These are phyloP conservation scores for Pipra filicauda DNA, from an alignment of 2,113 vertebrate species.

Conservation along the genomic window DNA sequence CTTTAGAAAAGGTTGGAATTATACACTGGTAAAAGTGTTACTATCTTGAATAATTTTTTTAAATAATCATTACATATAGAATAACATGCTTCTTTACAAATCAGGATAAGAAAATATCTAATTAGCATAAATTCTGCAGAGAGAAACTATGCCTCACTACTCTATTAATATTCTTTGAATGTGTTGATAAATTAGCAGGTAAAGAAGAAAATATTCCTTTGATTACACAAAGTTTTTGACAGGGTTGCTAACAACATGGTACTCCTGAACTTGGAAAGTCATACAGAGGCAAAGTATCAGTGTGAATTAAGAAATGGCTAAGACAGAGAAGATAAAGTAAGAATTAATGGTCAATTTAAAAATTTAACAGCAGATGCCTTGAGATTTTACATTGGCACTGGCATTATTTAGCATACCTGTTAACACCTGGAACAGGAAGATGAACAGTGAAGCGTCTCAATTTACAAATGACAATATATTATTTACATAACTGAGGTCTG, in stretches of 20 bases:
- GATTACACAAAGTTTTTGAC: neutral
- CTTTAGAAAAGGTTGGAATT: neutral
- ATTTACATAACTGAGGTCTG: neutral
- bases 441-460: neutral
- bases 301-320: neutral
- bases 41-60: neutral
- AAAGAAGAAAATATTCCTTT: neutral
- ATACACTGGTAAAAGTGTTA: neutral
- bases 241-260: neutral
- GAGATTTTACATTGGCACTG: neutral
- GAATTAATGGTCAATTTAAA: constrained; percentile 37
- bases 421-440: constrained; percentile 22
- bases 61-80: neutral
- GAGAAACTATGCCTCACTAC: neutral
- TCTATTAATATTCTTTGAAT: neutral
- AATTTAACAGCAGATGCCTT: constrained; percentile 32
- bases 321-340: constrained; percentile 8
- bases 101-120: neutral
- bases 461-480: neutral
- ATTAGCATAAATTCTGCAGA: neutral
- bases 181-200: neutral
- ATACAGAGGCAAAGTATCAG: neutral
- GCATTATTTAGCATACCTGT: constrained; percentile 46
- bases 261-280: neutral
- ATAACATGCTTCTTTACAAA: neutral